Percentiles rank a stretch among this genome's conserved stretches.
Conservation (phyloP, 2,113 vertebrate species). For the Clarias gariepinus region DNA sequence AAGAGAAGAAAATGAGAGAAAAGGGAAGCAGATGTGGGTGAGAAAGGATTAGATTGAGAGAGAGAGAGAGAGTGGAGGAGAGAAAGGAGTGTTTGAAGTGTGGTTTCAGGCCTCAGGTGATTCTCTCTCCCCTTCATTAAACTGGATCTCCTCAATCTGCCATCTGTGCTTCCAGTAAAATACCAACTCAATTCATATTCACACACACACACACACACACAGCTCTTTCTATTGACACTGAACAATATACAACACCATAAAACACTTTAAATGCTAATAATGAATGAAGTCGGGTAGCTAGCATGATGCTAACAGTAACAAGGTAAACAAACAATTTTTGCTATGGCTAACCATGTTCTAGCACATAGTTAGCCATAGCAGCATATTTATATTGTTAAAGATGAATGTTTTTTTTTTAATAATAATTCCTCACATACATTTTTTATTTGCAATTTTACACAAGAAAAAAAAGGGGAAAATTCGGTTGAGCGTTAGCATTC, state of each 20-base stretch:
- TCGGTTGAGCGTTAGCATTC: neutral
- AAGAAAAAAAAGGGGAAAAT: neutral
- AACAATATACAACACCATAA: no score
- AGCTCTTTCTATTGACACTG: slow-evolving; percentile 10
- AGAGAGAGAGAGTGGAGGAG: slow-evolving; percentile 2
- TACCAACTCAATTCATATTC: neutral
- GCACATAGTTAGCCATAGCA: neutral
- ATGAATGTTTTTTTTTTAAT: neutral
- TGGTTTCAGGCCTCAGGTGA: slow-evolving; percentile 70
- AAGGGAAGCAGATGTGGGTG: slow-evolving; percentile 45
- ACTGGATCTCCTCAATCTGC: slow-evolving; percentile 55
- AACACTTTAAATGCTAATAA: neutral
- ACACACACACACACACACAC: slow-evolving; percentile 42
- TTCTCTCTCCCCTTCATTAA: slow-evolving; percentile 72
- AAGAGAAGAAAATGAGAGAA: slow-evolving; percentile 34
- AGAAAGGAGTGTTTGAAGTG: slow-evolving; percentile 67
- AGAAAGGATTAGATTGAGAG: slow-evolving; percentile 8
- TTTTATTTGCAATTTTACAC: neutral
- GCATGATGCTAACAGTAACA: neutral
- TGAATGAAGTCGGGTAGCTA: neutral
- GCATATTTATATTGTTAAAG: neutral
- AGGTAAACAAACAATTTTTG: neutral
- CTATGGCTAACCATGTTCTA: neutral
- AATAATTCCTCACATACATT: neutral
- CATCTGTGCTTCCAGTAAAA: slow-evolving; percentile 67